phyloP scores from a whole-genome alignment of 1,140 invertebrate genomes.

The Sminthurinus signatus region DNA sequence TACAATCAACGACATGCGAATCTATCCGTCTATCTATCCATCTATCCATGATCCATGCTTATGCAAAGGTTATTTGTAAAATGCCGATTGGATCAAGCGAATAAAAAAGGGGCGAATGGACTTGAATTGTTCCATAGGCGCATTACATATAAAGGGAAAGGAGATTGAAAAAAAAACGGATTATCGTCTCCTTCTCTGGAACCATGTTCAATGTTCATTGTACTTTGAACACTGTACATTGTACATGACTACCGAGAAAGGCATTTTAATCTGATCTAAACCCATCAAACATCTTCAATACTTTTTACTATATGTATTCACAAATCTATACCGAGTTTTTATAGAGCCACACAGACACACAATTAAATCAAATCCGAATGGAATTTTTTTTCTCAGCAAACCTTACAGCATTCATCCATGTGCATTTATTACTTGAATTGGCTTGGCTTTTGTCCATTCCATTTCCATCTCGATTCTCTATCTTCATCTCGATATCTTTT shows the following conservation, averaged over 20 bases:
- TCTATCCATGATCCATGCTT: no score
- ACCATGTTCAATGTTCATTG: neutral
- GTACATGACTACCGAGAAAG: slow-evolving; percentile 12
- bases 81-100: neutral
- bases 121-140: neutral
- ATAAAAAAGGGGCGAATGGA: neutral
- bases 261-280: slow-evolving; percentile 23
- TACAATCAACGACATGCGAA: no score
- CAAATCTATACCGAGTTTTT: no score
- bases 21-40: no score
- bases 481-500: no score
- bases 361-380: neutral
- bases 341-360: neutral
- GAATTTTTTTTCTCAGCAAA: neutral
- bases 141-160: neutral
- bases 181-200: neutral
- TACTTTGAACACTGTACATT: neutral
- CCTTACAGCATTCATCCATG: neutral
- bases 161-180: neutral
- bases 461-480: no score
- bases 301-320: neutral
- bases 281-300: slow-evolving; percentile 11
- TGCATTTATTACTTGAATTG: neutral
- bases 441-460: neutral
- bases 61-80: neutral